Conservation (phyloP, 2,113 vertebrate species). For the Brevimyrus niger region DNA sequence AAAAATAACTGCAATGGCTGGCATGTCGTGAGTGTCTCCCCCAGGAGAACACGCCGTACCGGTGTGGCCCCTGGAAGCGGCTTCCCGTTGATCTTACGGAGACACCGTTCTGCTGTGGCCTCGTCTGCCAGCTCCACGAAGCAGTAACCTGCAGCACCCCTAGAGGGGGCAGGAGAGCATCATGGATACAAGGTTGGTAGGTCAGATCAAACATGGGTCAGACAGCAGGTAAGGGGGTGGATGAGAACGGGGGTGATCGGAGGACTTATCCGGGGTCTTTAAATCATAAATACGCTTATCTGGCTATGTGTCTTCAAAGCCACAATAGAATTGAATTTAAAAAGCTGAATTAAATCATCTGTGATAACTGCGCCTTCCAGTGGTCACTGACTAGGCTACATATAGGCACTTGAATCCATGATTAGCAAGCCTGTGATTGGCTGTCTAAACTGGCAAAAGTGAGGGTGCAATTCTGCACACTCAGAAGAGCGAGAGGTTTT, state of each 20-base stretch:
- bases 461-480: no score
- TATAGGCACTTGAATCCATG: background rate
- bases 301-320: background rate
- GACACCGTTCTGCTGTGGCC: constrained; percentile 74
- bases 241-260: background rate
- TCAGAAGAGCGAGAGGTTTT: no score
- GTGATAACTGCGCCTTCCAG: no score
- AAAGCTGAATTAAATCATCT: background rate
- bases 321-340: background rate
- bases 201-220: background rate
- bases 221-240: background rate
- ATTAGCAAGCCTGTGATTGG: background rate
- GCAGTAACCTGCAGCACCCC: constrained; percentile 75
- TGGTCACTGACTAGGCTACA: no score
- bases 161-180: constrained; percentile 35
- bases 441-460: background rate
- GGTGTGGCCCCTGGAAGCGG: constrained; percentile 74
- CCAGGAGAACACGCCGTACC: constrained; percentile 39
- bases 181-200: background rate
- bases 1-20: background rate
- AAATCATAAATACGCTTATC: background rate
- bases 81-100: constrained; percentile 78
- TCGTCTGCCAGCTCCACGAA: constrained; percentile 79
- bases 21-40: background rate
- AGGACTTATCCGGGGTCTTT: background rate